These are phyloP conservation scores for Heliconius hermathena DNA, from an alignment of 1,140 invertebrate genomes.

Conservation along the genomic window DNA sequence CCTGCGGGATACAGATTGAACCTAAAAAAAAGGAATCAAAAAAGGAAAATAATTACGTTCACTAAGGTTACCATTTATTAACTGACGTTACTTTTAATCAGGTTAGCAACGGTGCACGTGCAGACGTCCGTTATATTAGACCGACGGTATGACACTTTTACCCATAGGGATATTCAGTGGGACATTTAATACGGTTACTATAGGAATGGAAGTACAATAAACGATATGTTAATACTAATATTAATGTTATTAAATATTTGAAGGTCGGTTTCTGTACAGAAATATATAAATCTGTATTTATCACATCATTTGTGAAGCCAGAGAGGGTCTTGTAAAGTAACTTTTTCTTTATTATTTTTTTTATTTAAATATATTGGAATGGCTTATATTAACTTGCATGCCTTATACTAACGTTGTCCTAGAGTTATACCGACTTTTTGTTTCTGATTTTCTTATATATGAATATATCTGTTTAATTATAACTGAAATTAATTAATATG, in stretches of 20 bases:
- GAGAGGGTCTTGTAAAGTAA: too few relatives aligned
- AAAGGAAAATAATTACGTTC: too few relatives aligned
- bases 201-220: conserved; percentile 31
- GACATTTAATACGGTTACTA: conserved; percentile 51
- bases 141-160: conserved; percentile 68
- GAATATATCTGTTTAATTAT: too few relatives aligned
- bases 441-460: too few relatives aligned
- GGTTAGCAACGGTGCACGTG: conserved; percentile 43
- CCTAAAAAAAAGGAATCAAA: neutral
- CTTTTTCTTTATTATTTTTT: too few relatives aligned
- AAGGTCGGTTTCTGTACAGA: neutral
- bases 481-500: too few relatives aligned
- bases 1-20: neutral
- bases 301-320: too few relatives aligned
- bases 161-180: conserved; percentile 60
- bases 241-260: neutral
- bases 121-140: conserved; percentile 73
- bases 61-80: neutral
- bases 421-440: too few relatives aligned
- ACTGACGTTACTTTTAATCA: neutral
- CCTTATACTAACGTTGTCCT: too few relatives aligned
- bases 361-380: too few relatives aligned
- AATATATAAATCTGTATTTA: too few relatives aligned
- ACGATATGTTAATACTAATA: neutral
- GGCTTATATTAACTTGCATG: too few relatives aligned